Evolutionary conservation across 2,113 vertebrate genomes (phyloP).

Genomic region (Erythrolamprus reginae): DNA sequence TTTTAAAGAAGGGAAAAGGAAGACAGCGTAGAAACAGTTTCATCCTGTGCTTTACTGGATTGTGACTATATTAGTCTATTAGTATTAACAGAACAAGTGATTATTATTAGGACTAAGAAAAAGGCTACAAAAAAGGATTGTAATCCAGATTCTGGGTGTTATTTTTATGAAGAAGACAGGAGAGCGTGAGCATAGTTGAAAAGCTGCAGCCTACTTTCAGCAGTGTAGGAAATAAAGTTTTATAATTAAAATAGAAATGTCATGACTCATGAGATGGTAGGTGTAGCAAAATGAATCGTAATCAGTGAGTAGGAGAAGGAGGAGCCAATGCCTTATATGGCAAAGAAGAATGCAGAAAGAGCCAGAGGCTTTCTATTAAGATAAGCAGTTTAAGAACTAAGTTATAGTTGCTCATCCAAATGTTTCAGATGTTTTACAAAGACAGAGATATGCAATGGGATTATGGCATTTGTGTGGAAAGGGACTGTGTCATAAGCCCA

Average conservation of each 20-base stretch:
- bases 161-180: not conserved
- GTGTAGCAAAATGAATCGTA: not conserved
- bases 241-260: not conserved
- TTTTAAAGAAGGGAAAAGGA: not conserved
- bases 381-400: not conserved
- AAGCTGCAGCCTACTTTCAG: not conserved
- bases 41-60: not conserved
- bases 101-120: not conserved
- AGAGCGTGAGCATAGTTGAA: not conserved
- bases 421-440: not conserved
- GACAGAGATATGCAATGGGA: not conserved
- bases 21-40: not conserved
- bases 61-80: not conserved
- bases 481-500: not conserved
- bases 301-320: not conserved
- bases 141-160: not conserved
- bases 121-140: not conserved
- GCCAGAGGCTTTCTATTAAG: not conserved
- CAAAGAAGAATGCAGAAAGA: not conserved
- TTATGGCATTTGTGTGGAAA: not conserved
- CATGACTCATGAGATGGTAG: not conserved
- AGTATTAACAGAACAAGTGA: not conserved
- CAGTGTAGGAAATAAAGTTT: not conserved
- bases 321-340: not conserved
- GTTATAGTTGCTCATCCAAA: not conserved